Percentiles rank a stretch among this genome's conserved stretches.
phyloP scores from a whole-genome alignment of 1,140 invertebrate species.

The Sinella curviseta region DNA sequence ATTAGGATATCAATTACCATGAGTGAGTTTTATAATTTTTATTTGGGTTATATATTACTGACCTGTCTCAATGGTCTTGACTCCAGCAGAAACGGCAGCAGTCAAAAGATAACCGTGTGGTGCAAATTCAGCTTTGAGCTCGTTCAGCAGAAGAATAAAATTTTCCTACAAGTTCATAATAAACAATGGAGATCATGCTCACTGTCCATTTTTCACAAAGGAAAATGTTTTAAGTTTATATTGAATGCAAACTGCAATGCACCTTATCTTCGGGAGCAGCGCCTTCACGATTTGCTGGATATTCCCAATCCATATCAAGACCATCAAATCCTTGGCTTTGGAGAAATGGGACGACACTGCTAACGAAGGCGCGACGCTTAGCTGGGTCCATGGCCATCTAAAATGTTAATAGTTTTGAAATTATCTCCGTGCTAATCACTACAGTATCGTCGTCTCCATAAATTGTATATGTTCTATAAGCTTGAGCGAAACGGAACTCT shows the following conservation, averaged over 20 bases:
- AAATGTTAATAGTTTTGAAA: too few species aligned
- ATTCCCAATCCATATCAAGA: slow-evolving; percentile 59
- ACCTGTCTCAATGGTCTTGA: slow-evolving; percentile 39
- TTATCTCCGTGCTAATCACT: too few species aligned
- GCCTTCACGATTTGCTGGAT: slow-evolving; percentile 55
- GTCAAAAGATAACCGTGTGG: slow-evolving; percentile 55
- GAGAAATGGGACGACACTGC: slow-evolving; percentile 61
- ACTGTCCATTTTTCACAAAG: neutral
- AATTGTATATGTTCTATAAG: neutral
- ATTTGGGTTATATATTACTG: too few species aligned
- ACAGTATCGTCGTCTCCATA: too few species aligned
- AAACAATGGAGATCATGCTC: too few species aligned
- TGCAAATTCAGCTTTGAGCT: slow-evolving; percentile 58
- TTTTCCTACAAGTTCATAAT: slow-evolving; percentile 33
- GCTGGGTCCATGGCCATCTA: slow-evolving; percentile 50
- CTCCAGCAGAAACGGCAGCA: slow-evolving; percentile 55
- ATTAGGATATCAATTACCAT: too few species aligned
- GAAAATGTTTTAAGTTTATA: neutral
- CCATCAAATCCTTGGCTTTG: slow-evolving; percentile 54
- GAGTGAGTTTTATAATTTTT: too few species aligned
- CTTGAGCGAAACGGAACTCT: slow-evolving; percentile 52
- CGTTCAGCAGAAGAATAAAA: slow-evolving; percentile 57
- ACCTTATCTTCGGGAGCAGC: slow-evolving; percentile 37
- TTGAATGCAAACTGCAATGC: neutral
- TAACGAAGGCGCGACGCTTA: slow-evolving; percentile 60